Evolutionary conservation across 2,888 invertebrate genomes (phyloP).

Genomic region (Prosapia bicincta): DNA sequence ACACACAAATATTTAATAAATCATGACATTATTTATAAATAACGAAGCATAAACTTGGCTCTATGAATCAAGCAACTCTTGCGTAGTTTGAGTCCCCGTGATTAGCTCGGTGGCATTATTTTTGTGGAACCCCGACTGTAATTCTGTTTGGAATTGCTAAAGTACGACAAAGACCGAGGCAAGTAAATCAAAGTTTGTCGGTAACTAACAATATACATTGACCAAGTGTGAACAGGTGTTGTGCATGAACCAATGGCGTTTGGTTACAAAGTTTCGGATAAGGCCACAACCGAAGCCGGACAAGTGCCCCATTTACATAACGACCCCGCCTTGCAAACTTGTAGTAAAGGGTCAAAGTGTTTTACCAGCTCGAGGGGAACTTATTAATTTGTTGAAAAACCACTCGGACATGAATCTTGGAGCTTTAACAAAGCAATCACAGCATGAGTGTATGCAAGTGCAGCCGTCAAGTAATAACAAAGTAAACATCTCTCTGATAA

Average conservation of each 20-base stretch:
- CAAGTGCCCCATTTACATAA: slow-evolving; percentile 2
- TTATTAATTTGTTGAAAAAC: neutral
- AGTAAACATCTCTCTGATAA: too few species aligned
- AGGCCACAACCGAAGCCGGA: neutral
- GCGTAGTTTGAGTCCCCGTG: too few species aligned
- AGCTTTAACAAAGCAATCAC: neutral
- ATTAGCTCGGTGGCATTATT: too few species aligned
- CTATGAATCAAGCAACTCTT: too few species aligned
- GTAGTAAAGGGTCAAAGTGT: neutral
- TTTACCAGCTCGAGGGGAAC: neutral
- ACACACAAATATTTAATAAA: too few species aligned
- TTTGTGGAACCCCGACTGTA: too few species aligned
- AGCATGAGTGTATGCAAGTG: neutral
- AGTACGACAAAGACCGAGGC: neutral
- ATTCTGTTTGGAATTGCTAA: neutral
- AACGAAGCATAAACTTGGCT: too few species aligned
- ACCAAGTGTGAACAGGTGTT: neutral
- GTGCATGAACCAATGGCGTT: neutral
- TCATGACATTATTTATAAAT: too few species aligned
- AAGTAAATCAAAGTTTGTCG: neutral
- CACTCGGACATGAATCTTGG: neutral
- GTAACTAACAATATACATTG: neutral
- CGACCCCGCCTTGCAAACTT: neutral
- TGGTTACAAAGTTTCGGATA: neutral
- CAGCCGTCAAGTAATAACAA: too few species aligned